Evolutionary conservation across 2,888 invertebrate genomes (phyloP), one percentile per base, ranked within the genome.

Genomic region (Aleiodes alternator): DNA sequence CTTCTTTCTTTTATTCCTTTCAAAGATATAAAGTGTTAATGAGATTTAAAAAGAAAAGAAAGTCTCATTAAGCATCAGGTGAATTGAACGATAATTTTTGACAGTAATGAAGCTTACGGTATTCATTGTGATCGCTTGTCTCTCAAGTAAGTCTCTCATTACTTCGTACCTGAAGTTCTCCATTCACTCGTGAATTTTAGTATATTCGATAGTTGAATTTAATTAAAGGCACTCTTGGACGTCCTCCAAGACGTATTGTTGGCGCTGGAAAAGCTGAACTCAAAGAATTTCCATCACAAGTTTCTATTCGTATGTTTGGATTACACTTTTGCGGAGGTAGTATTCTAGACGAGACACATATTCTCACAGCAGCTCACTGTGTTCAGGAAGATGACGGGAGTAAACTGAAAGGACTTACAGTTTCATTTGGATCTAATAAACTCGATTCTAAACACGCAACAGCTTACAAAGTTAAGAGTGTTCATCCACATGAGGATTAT

Each of bases 331-430:
- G 82, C 50, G 81, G 82, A 9, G 82, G 82, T n/a, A 61, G 81
- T 6, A 78, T 82, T n/a, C 73, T 82, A 12, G 71, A 59, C 23
- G 72, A 71, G 8, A 57, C 69, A 12, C 80, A 78, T 72, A 71
- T 82, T 51, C 66, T 82, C 14, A 82, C 82, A 14, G 82, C 82
- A 64, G 82, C 82, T 6, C 81, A 82, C 72, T 82, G 81, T 69
- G 29, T 68, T 50, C 0, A 7, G 6, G 29, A 23, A 16, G 31
- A 68, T 51, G 29, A 68, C 11, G 29, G 51, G 3, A 23, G 4
- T 0, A 7, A 14, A 12, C 7, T n/a, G 7, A 12, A 9, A 9
- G 51, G 31, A n/a, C 23, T 53, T 16, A 53, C 53, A 14, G 53
- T 53, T 14, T 8, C 9, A 14, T 53, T 16, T 53, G 53, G 53